Evolutionary conservation across 1,140 invertebrate genomes (phyloP), one percentile per base, ranked within the genome.

Genomic region (Sarcophaga peregrina): DNA sequence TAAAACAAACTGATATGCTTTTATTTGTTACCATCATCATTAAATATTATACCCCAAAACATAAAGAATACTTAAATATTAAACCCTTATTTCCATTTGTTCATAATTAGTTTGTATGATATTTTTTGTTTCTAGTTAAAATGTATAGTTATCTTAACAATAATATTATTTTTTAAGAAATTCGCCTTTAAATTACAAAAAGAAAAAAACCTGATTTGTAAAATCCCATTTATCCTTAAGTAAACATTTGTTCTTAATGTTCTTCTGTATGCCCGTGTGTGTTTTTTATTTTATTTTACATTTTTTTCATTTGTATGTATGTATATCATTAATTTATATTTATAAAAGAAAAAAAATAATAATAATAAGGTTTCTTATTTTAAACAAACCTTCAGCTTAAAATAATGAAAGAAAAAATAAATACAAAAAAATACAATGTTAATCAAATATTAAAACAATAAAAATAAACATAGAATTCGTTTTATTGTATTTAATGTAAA

Each of bases 81-180:
- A 68, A 20, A 68, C 20, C 20, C 9, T 68, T 68, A 25, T 9
- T 68, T 68, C 20, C n/a, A 58, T 58, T 58, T 68, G 62, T 68
- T 68, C 20, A 68, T 68, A 68, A 20, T 68, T 68, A 68, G 62
- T 68, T 7, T 58, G 17, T 68, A 68, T 68, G n/a, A 68, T 68
- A 68, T 17, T 68, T 68, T 68, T 68, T 20, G n/a, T 68, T 68
- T 68, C 17, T 68, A 68, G 62, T 68, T 68, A 68, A 68, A 68
- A 8, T 17, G 15, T 8, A 20, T 20, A 68, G 20, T 20, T 20
- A 68, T 17, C 62, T 37, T 37, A 37, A 37, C 25, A 37, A 37
- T 37, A 37, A 37, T 37, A 37, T n/a, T 68, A n/a, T 68, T 20
- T 37, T 37, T 68, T 68, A 68, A 68, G 62, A 25, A 68, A 9